Evolutionary conservation across 2,888 invertebrate genomes (phyloP).

Genomic region (Endomychus coccineus): DNA sequence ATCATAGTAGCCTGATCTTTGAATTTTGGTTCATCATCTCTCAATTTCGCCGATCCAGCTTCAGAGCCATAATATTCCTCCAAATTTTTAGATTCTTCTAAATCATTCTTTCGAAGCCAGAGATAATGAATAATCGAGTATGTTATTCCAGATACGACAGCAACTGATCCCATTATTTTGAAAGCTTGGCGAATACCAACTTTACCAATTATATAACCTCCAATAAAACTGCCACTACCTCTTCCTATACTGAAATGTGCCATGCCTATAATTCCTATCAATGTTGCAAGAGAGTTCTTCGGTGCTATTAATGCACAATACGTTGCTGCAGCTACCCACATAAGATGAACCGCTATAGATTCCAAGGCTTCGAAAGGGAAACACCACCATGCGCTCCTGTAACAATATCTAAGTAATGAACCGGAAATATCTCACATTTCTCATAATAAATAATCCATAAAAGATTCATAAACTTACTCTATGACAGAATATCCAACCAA

Average conservation of each 20-base stretch:
- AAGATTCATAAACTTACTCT: constrained; percentile 58
- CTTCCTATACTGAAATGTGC: constrained; percentile 84
- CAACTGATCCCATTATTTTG: constrained; percentile 68
- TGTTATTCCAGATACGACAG: constrained; percentile 61
- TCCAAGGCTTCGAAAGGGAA: constrained; percentile 85
- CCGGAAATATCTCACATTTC: too few species aligned
- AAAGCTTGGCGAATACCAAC: constrained; percentile 72
- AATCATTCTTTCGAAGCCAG: constrained; percentile 59
- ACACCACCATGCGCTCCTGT: constrained; percentile 80
- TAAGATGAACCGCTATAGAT: constrained; percentile 74
- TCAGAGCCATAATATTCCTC: constrained; percentile 43
- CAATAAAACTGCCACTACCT: constrained; percentile 75
- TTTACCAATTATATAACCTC: constrained; percentile 68
- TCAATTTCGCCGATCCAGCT: constrained; percentile 52
- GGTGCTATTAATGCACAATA: constrained; percentile 81
- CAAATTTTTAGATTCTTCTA: constrained; percentile 17
- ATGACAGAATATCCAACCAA: constrained; percentile 79
- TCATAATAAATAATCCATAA: too few species aligned
- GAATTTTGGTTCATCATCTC: constrained; percentile 50
- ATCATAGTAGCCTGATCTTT: constrained; percentile 65
- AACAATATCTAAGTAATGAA: constrained; percentile 27
- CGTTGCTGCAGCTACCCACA: constrained; percentile 88
- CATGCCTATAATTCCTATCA: constrained; percentile 82
- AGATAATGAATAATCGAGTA: constrained; percentile 65
- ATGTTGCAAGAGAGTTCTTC: constrained; percentile 72